These are phyloP conservation scores for Ploceus nigricollis DNA, from an alignment of 2,113 vertebrate species.

Conservation along the genomic window DNA sequence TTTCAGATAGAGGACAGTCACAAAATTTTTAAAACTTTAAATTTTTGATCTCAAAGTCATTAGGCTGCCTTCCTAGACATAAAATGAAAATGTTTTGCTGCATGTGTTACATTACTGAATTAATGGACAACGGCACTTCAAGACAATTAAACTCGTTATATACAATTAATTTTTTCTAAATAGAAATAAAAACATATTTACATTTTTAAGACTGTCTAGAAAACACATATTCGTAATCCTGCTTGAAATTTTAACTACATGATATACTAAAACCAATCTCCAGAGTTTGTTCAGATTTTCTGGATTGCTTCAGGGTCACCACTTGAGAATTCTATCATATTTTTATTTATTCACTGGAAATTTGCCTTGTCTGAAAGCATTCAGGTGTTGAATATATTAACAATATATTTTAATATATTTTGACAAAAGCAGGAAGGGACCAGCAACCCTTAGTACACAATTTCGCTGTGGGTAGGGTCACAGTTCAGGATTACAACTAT, in stretches of 20 bases:
- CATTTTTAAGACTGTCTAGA: background rate
- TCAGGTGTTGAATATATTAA: background rate
- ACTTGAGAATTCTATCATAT: background rate
- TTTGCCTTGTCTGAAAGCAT: rapidly evolving
- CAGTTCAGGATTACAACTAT: background rate
- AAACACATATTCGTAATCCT: background rate
- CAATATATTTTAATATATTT: background rate
- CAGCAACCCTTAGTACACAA: background rate
- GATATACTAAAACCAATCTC: background rate
- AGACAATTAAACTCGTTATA: background rate
- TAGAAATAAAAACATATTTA: background rate
- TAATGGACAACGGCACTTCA: background rate
- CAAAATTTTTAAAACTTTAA: background rate
- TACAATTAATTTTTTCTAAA: background rate
- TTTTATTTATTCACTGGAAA: background rate
- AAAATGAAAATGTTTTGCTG: background rate
- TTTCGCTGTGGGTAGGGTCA: background rate
- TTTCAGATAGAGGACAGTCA: background rate
- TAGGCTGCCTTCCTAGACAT: background rate
- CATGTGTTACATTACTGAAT: background rate
- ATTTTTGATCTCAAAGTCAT: background rate
- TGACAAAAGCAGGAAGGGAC: background rate
- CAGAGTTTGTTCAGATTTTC: background rate
- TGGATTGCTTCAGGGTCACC: background rate
- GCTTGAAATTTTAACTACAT: background rate